Evolutionary conservation across 2,888 invertebrate species (phyloP), one percentile per base, ranked within the genome.

Genomic region (Caenorhabditis panamensis): DNA sequence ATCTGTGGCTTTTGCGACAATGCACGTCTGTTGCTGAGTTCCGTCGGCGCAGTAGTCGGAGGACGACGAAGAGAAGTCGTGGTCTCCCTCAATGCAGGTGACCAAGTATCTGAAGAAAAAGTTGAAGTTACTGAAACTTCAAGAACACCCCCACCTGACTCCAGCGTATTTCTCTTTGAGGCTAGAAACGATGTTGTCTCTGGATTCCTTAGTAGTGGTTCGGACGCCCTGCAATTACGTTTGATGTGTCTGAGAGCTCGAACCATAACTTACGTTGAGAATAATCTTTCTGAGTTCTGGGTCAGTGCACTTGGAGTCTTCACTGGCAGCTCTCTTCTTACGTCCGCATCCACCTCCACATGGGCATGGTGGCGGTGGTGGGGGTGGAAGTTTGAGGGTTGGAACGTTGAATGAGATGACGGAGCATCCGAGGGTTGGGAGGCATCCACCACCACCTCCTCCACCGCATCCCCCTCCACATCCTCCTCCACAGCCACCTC

Each of bases 1-100:
- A 53, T 78, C 71, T 22, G 47, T 77, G 62, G 84, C 81, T 53
- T 82, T 69, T 22, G 82, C 47, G 49, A 84, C 68, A 41, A 81
- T 79, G 82, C 84, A 84, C 11, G 84, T 84, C 59, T 84, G 84
- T 58, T 84, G 81, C 26, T 73, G 81, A 11, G 66, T 84, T 76
- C 84, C 84, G 58, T 80, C 82, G 56, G 81, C 78, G 54, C 84
- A 84, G 67, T 68, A 84, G 22, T 82, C 71, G 6, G 58, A 49
- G 4, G 84, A 61, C n/a, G 84, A 81, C 2, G 82, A 79, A 20
- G 80, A 71, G 77, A 84, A 84, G n/a, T 84, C 82, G 54, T 72
- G 62, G 28, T 79, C 76, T 64, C 84, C 84, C 26, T 81, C 81
- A 51, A 82, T 79, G 59, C 84, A 84, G n/a, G 82, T 79, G 22